Base-by-base conservation (phyloP, 1,140 invertebrate species). In the Danaus plexippus region DNA sequence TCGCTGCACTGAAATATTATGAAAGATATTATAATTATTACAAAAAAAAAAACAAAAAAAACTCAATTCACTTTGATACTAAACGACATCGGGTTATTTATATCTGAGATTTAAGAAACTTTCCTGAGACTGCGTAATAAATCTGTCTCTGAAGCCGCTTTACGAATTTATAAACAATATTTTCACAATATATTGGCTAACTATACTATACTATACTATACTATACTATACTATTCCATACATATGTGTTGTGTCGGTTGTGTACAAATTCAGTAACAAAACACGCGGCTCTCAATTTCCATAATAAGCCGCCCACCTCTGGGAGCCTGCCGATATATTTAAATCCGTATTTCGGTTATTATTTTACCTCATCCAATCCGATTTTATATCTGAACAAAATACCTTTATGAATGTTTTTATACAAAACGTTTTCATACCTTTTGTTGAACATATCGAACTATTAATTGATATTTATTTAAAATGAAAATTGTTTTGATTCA, bases 231-330 rank as follows among this genome's bases (percentile, higher is more conserved):
- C 22, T 32, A 32, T 32, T 15, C 15, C 3, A 32, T 32, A 32
- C 22, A 6, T 32, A 32, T 32, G 55, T 48, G 46, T 43, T 11
- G 43, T 61, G 44, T 56, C 49, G 47, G 41, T 48, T 13, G 52
- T 45, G 52, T 52, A 71, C 71, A 78, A 71, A 77, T 77, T 83
- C 74, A 79, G 73, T 71, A 74, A 73, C 75, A 79, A 71, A 77
- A 77, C 73, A 74, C 71, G 71, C 69, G 71, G 68, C 71, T 70
- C 77, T 69, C 50, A 61, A 83, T 83, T 83, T 80, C 75, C 73
- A 78, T 80, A 83, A 80, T 80, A 73, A 73, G 59, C 66, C 62
- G 58, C 63, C 62, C 69, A 67, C 70, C 66, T 64, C 68, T 69
- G 71, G 71, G 64, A 55, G 73, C 50, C 64, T 54, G 50, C 51